phyloP scores from a whole-genome alignment of 2,797 vertebrate genomes.

The Rachycentron canadum region DNA sequence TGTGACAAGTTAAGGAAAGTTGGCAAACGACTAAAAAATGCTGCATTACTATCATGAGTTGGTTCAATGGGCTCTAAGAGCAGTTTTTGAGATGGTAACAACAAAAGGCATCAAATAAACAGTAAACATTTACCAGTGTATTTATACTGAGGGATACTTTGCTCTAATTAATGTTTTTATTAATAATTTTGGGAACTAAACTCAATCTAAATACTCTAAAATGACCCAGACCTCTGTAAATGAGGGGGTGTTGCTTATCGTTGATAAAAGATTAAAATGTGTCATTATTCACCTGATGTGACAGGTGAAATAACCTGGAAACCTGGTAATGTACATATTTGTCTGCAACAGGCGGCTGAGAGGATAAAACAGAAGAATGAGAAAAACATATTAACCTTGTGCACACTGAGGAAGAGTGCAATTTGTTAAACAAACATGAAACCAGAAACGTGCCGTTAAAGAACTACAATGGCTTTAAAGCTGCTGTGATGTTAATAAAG shows the following conservation, averaged over 20 bases:
- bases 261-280: no score
- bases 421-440: not conserved
- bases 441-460: not conserved
- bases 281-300: no score
- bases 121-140: conserved; percentile 9
- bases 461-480: not conserved
- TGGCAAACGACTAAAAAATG: conserved; percentile 22
- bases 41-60: not conserved
- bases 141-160: not conserved
- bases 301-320: no score
- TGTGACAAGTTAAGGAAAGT: conserved; percentile 27
- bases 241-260: not conserved
- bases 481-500: not conserved
- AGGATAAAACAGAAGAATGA: not conserved
- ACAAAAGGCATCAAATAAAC: conserved; percentile 34
- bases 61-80: not conserved
- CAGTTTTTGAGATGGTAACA: conserved; percentile 29
- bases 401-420: not conserved
- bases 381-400: not conserved
- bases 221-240: not conserved
- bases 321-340: not conserved
- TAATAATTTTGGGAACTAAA: not conserved
- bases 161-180: not conserved
- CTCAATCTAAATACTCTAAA: not conserved
- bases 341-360: not conserved